These are phyloP conservation scores for Tetragnatha versicolor DNA, from an alignment of 1,140 invertebrate species.

Conservation along the genomic window DNA sequence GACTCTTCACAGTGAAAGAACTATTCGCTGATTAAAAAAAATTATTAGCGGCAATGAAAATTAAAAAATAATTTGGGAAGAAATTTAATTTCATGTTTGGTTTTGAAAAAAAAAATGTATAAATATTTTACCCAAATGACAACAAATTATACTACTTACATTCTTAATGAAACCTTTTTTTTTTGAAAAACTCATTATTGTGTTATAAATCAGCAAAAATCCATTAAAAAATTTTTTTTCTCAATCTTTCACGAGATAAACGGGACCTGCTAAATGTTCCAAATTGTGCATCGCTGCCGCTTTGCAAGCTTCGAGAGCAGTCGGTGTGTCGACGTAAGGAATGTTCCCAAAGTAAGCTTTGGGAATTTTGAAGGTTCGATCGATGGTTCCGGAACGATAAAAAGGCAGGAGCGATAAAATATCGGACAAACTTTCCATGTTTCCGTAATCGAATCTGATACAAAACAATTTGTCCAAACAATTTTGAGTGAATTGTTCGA, in stretches of 20 bases:
- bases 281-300: constrained; percentile 1
- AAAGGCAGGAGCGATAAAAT: not conserved
- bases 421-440: not conserved
- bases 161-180: too few species aligned
- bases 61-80: too few species aligned
- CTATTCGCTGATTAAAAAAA: too few species aligned
- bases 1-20: too few species aligned
- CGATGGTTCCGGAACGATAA: not conserved
- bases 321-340: not conserved
- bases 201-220: too few species aligned
- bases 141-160: too few species aligned
- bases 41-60: too few species aligned
- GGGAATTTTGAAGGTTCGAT: not conserved
- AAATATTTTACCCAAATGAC: too few species aligned
- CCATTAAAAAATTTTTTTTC: too few species aligned
- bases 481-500: not conserved
- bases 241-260: constrained; percentile 4
- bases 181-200: too few species aligned
- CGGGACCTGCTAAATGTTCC: not conserved
- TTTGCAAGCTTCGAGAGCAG: not conserved
- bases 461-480: not conserved
- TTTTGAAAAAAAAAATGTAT: too few species aligned
- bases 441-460: not conserved
- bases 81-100: too few species aligned
- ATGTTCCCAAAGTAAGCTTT: not conserved